phyloP scores from a whole-genome alignment of 1,140 invertebrate species.

The Octopus bimaculoides region DNA sequence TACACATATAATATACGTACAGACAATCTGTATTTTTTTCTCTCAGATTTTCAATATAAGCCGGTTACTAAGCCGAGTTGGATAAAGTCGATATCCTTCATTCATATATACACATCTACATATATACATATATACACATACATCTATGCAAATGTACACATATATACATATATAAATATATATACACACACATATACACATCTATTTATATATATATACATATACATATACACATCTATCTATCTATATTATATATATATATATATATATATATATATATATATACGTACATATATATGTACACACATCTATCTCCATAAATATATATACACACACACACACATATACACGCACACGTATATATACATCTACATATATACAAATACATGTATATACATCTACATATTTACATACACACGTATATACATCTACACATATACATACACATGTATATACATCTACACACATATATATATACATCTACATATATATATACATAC shows the following conservation, averaged over 20 bases:
- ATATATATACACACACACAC: background rate
- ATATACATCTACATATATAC: background rate
- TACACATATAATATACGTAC: too few species aligned
- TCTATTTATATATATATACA: background rate
- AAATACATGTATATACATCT: background rate
- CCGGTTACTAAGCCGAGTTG: background rate
- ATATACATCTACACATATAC: too few species aligned
- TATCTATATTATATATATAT: background rate
- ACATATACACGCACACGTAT: background rate
- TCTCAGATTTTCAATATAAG: background rate
- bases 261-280: background rate
- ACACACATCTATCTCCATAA: background rate
- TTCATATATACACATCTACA: background rate
- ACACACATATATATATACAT: background rate
- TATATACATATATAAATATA: background rate
- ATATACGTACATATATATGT: background rate
- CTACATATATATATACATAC: background rate
- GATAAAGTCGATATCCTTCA: background rate
- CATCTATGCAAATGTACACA: background rate
- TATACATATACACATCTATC: background rate
- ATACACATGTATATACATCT: background rate
- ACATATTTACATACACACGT: too few species aligned
- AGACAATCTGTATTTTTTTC: background rate
- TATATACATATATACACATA: background rate
- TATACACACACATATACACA: background rate